phyloP scores from a whole-genome alignment of 1,140 invertebrate species.

The Pygmarrhopalites habei region DNA sequence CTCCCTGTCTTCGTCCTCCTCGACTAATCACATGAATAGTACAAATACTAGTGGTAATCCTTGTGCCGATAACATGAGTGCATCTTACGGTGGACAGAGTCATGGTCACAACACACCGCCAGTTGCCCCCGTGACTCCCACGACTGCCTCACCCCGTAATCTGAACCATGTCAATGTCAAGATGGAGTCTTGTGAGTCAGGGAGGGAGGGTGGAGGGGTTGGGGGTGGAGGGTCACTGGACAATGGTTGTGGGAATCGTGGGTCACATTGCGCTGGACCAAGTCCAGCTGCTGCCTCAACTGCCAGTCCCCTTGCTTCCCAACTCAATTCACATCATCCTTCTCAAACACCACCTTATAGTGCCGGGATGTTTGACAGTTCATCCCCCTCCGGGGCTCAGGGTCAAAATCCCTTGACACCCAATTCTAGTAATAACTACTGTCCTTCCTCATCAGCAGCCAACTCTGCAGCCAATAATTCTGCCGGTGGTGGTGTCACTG shows the following conservation, averaged over 20 bases:
- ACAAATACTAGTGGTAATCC: not conserved
- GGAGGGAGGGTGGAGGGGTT: not conserved
- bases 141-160: constrained; percentile 14
- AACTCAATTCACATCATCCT: constrained; percentile 34
- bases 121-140: constrained; percentile 28
- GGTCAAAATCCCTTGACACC: constrained; percentile 10
- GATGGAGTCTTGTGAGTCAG: not conserved
- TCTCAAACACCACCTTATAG: constrained; percentile 36
- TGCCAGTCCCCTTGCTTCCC: constrained; percentile 37
- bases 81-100: constrained; percentile 7
- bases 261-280: constrained; percentile 35
- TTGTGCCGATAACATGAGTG: constrained; percentile 10
- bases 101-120: constrained; percentile 9
- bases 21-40: not conserved
- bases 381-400: constrained; percentile 8
- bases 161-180: constrained; percentile 4
- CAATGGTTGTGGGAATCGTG: constrained; percentile 32
- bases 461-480: constrained; percentile 25
- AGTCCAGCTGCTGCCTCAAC: constrained; percentile 39
- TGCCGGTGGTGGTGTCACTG: constrained; percentile 15
- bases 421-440: constrained; percentile 7
- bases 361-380: constrained; percentile 22
- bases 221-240: constrained; percentile 5
- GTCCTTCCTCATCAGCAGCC: constrained; percentile 19
- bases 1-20: not conserved